Percentiles rank a stretch among this genome's conserved stretches.
These are phyloP conservation scores for Helobdella robusta DNA, from an alignment of 2,888 invertebrate species.

Conservation along the genomic window DNA sequence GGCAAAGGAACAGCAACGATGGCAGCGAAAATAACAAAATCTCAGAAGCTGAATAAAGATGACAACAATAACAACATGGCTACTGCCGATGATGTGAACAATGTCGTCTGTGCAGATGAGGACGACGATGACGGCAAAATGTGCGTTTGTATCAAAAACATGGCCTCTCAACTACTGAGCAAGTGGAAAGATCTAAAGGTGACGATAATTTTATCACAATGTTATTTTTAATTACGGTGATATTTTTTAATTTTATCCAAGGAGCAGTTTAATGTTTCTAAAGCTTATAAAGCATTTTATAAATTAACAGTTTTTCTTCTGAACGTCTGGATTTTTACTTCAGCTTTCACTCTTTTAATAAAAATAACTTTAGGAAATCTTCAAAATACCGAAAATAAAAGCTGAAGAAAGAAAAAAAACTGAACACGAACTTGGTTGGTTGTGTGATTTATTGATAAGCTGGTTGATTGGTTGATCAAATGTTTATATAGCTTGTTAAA, in stretches of 20 bases:
- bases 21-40: too few relatives aligned
- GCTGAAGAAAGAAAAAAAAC: slow-evolving; percentile 91
- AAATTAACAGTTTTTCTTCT: too few relatives aligned
- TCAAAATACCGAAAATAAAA: slow-evolving; percentile 86
- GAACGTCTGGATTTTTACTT: too few relatives aligned
- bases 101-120: not conserved
- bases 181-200: slow-evolving; percentile 61
- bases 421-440: slow-evolving; percentile 55
- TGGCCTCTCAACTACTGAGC: slow-evolving; percentile 55
- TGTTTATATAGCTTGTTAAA: slow-evolving; percentile 5
- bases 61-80: not conserved
- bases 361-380: slow-evolving; percentile 56
- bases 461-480: not conserved
- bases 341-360: too few relatives aligned
- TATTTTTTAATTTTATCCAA: not conserved
- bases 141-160: slow-evolving; percentile 29
- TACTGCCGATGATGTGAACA: not conserved
- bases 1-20: too few relatives aligned
- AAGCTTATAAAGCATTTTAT: too few relatives aligned
- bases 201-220: slow-evolving; percentile 3
- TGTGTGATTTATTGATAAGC: not conserved
- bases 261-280: not conserved
- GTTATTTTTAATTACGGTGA: not conserved
- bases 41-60: not conserved
- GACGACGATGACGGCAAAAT: not conserved